Base-by-base conservation (phyloP, 2,888 invertebrate species). In the Stegophylla sp. region DNA sequence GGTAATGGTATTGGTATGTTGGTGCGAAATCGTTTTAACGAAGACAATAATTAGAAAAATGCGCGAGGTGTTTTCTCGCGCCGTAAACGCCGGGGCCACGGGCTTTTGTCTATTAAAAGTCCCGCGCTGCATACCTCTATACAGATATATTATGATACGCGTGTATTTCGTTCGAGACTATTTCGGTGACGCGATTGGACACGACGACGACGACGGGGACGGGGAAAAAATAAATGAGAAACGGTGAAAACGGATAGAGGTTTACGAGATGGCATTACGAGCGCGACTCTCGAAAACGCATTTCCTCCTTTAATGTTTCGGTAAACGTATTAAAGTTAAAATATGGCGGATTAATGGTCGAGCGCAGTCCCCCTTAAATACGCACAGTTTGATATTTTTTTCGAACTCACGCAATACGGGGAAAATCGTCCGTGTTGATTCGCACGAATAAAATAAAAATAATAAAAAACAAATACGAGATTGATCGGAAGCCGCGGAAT, bases 261-360 rank as follows among this genome's bases (percentile, higher is more conserved):
- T 59, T 59, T 59, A 69, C 56, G 23, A 23, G 59, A 43, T 26
- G 13, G 17, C 12, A 56, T 73, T 43, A 41, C 7, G 28, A n/a
- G n/a, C n/a, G n/a, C 15, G 10, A 41, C 23, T 56, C 23, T 72
- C 56, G 23, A 56, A 53, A 56, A 56, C 56, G 17, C 41, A 41
- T 72, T 56, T 56, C 41, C 5, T 41, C 41, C 28, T 53, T 71
- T 34, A 53, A 71, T 34, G 23, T 72, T 72, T 23, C n/a, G 23
- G 4, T 72, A 64, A 64, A 64, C 64, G 43, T 64, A 34, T 53
- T 41, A 12, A 34, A 20, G 28, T 20, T 51, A 69, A 69, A 41
- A 17, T 41, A 23, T 23, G 5, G 17, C 4, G 17, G 17, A 56
- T 51, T 72, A 56, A 23, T 26, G 48, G 5, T 67, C 13, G 26